Evolutionary conservation across 2,888 invertebrate genomes (phyloP), one percentile per base, ranked within the genome.

Genomic region (Coecobrya sp.): DNA sequence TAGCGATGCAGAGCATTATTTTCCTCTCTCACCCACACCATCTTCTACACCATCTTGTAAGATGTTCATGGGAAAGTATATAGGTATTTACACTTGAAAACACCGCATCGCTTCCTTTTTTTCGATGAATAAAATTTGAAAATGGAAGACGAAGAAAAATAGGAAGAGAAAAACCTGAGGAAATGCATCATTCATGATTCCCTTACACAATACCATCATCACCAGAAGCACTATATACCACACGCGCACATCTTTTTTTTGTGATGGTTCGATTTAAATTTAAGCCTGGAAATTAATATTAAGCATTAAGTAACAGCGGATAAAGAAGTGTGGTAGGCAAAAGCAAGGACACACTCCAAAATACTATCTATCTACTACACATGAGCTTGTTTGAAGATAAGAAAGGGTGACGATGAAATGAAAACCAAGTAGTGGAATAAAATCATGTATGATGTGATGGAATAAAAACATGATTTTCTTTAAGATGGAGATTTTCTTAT

Each of bases 141-240:
- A 25, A 11, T 1, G 49, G 7, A 49, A 76, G 45, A 11, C 4
- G 49, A 16, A 49, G 73, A 19, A 16, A 73, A 30, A 19, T 11
- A 42, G 13, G 22, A 13, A 0, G 76, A 76, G 49, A 76, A 42
- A 19, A 42, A 7, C 30, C 4, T 30, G 36, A 11, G 42, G 11
- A 42, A 45, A 45, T 76, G 49, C 76, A 76, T 76, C 76, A 76
- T 76, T 76, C 76, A 76, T 76, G 76, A 76, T 49, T 76, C 76
- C 45, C 22, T 49, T 49, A 11, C 76, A 49, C 76, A 76, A 76
- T 22, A 45, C 16, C 49, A 22, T 19, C 73, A 73, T 10, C 19
- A 42, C 42, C 36, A 42, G 42, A 3, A 42, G 25, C 25, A 36
- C 27, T 70, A 30, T 30, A 7, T 62, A 19, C 19, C n/a, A 10